Conservation (phyloP, 2,888 invertebrate species). For the Zygothrica quintamaculata region DNA sequence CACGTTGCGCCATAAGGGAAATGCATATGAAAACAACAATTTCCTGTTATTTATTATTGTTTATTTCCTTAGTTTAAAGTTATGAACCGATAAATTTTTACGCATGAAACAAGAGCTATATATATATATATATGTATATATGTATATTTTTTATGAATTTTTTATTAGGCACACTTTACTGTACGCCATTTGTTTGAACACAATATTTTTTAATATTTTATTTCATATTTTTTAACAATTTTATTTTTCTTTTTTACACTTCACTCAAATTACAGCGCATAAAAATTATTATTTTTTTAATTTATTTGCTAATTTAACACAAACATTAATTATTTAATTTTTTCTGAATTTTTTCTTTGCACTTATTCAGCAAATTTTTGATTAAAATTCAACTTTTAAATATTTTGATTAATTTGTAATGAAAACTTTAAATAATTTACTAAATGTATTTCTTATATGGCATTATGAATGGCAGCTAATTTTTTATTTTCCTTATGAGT, state of each 20-base stretch:
- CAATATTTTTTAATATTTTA: background rate
- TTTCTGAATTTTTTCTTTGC: constrained; percentile 28
- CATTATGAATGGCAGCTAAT: constrained; percentile 49
- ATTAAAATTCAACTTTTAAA: background rate
- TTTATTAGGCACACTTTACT: constrained; percentile 19
- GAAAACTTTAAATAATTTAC: constrained; percentile 10
- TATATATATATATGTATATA: too few relatives aligned
- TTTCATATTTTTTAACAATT: background rate
- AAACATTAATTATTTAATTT: constrained; percentile 20
- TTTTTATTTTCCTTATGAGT: constrained; percentile 29
- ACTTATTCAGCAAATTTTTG: constrained; percentile 25
- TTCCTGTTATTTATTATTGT: background rate
- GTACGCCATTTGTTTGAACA: constrained; percentile 1
- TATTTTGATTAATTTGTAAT: background rate
- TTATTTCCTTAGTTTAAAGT: constrained; percentile 1
- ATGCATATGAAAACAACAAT: too few relatives aligned
- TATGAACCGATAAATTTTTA: too few relatives aligned
- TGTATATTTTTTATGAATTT: too few relatives aligned
- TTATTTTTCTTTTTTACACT: constrained; percentile 30
- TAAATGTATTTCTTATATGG: constrained; percentile 26
- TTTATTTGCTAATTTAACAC: constrained; percentile 18
- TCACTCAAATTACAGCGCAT: constrained; percentile 43
- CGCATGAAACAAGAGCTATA: too few relatives aligned
- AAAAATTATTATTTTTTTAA: background rate
- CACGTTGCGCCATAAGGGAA: background rate